These are phyloP conservation scores for Mythimna impura DNA, from an alignment of 2,888 invertebrate genomes.

Conservation along the genomic window DNA sequence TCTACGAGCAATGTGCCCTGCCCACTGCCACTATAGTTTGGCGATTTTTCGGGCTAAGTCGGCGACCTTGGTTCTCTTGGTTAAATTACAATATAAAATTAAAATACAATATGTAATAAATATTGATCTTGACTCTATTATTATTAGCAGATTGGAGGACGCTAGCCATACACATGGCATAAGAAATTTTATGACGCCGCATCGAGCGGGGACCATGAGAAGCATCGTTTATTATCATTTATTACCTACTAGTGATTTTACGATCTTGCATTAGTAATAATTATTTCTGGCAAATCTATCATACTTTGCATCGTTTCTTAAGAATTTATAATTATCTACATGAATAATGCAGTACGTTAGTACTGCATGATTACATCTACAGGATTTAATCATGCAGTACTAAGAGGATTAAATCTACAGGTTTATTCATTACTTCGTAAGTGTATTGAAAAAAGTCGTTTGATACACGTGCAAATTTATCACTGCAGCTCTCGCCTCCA, in stretches of 20 bases:
- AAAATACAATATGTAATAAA: too few relatives aligned
- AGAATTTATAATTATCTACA: constrained; percentile 12
- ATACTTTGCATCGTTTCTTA: constrained; percentile 24
- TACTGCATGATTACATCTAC: neutral
- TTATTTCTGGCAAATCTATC: constrained; percentile 12
- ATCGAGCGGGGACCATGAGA: constrained; percentile 8
- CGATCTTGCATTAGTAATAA: constrained; percentile 14
- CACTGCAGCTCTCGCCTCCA: too few relatives aligned
- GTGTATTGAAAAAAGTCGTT: too few relatives aligned
- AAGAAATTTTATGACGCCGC: constrained; percentile 15
- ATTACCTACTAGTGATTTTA: constrained; percentile 14
- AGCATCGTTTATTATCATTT: constrained; percentile 28
- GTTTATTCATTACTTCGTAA: too few relatives aligned
- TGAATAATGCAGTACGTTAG: neutral
- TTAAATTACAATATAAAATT: too few relatives aligned
- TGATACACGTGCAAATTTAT: too few relatives aligned
- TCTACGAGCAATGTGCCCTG: too few relatives aligned
- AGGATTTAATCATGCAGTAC: too few relatives aligned
- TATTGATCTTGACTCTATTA: constrained; percentile 24
- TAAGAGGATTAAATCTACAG: neutral
- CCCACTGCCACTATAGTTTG: too few relatives aligned
- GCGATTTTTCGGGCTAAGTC: too few relatives aligned
- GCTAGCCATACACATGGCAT: neutral
- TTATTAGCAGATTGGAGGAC: constrained; percentile 2
- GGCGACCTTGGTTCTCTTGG: too few relatives aligned